These are phyloP conservation scores for Heterodera carotae DNA, from an alignment of 1,140 invertebrate genomes.

Conservation along the genomic window DNA sequence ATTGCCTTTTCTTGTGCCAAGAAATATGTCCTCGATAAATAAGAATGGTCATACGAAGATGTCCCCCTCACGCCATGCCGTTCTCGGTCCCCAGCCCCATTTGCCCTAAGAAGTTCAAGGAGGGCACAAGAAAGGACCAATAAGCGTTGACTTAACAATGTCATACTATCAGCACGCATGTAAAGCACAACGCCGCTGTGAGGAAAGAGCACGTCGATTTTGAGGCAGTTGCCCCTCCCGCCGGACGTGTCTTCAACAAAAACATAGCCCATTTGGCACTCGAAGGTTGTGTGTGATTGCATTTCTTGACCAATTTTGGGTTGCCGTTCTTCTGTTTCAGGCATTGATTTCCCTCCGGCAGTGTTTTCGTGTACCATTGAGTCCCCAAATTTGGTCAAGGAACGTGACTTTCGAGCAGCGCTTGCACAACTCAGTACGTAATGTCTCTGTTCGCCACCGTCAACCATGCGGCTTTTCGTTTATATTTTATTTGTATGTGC, in stretches of 20 bases:
- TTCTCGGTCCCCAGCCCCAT: too few species aligned
- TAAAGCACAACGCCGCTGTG: constrained; percentile 25
- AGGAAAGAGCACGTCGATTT: constrained; percentile 28
- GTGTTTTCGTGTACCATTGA: constrained; percentile 97
- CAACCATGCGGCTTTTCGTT: too few species aligned
- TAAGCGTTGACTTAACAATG: constrained; percentile 26
- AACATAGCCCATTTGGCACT: constrained; percentile 6
- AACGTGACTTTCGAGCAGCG: constrained; percentile 79
- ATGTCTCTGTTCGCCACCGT: too few species aligned
- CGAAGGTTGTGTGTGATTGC: neutral
- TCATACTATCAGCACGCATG: constrained; percentile 14
- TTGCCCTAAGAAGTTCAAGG: too few species aligned
- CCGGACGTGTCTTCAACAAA: neutral
- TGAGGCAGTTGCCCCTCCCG: constrained; percentile 42
- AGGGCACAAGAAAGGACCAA: too few species aligned
- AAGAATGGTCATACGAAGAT: too few species aligned
- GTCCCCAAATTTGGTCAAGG: constrained; percentile 78
- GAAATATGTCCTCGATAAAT: too few species aligned
- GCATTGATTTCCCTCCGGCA: constrained; percentile 80
- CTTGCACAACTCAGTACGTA: constrained; percentile 76
- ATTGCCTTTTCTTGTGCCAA: too few species aligned
- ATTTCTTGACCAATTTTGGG: neutral
- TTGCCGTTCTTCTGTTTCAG: constrained; percentile 68
- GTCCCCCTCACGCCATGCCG: too few species aligned
- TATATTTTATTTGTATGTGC: neutral